A percentile compares a stretch with the other conserved stretches of the same genome.
Conservation (phyloP, 2,113 vertebrate genomes). For the Etheostoma spectabile region DNA sequence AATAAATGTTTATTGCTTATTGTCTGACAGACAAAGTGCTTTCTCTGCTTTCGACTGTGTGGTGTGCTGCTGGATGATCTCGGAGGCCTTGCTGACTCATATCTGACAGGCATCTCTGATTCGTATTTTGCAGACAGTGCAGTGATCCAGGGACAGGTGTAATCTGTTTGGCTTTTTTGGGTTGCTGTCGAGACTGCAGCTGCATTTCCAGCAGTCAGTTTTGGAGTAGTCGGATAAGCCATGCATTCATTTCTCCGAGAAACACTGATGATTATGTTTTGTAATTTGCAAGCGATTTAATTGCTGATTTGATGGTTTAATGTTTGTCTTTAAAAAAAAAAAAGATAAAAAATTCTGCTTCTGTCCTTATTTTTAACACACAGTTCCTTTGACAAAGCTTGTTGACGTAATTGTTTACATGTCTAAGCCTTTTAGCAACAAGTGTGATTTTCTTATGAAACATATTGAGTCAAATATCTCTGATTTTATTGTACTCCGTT, state of each 20-base stretch:
- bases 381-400: neutral
- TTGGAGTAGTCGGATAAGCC: slow-evolving; percentile 25
- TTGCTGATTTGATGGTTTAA: neutral
- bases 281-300: slow-evolving; percentile 10
- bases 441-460: slow-evolving; percentile 17
- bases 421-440: neutral
- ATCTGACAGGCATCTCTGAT: slow-evolving; percentile 63
- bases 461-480: neutral
- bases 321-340: slow-evolving; percentile 20
- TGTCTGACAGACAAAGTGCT: slow-evolving; percentile 15
- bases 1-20: neutral
- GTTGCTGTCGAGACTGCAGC: slow-evolving; percentile 33
- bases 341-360: neutral
- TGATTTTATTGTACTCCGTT: neutral
- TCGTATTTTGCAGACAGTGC: slow-evolving; percentile 49
- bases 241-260: neutral
- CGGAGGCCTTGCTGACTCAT: slow-evolving; percentile 27
- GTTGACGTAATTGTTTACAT: slow-evolving; percentile 5
- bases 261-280: slow-evolving; percentile 13
- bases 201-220: slow-evolving; percentile 36
- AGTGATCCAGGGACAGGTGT: slow-evolving; percentile 49
- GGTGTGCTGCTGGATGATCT: slow-evolving; percentile 34
- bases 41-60: slow-evolving; percentile 9
- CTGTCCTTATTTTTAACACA: neutral
- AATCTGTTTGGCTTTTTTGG: slow-evolving; percentile 58